phyloP scores from a whole-genome alignment of 2,888 invertebrate genomes.

The Octonoba sinensis region DNA sequence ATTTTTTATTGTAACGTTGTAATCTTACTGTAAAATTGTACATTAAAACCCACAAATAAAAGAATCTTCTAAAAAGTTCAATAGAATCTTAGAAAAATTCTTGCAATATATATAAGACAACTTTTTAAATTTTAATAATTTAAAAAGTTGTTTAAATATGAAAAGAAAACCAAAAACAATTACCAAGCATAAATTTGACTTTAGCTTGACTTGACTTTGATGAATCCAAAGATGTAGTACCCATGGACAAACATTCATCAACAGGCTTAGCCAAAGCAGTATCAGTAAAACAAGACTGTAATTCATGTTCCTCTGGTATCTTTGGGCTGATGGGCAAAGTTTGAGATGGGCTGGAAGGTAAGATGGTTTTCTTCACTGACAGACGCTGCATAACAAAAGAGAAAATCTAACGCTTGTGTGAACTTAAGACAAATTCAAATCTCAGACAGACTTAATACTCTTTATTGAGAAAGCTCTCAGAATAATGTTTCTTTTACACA shows the following conservation, averaged over 20 bases:
- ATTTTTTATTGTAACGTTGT: too few relatives aligned
- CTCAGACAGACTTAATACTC: not conserved
- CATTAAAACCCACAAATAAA: not conserved
- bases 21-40: not conserved
- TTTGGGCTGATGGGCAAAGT: constrained; percentile 18
- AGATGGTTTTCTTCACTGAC: constrained; percentile 60
- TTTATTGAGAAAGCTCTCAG: too few relatives aligned
- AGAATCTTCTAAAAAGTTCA: not conserved
- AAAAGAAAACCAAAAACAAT: not conserved
- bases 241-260: not conserved
- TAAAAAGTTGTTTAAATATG: too few relatives aligned
- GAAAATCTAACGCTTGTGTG: constrained; percentile 53
- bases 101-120: too few relatives aligned
- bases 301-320: constrained; percentile 1
- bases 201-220: constrained; percentile 23
- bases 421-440: constrained; percentile 35
- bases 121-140: too few relatives aligned
- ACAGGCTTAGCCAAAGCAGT: not conserved
- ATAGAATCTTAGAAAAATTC: not conserved
- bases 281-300: constrained; percentile 2
- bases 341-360: constrained; percentile 58
- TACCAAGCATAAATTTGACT: constrained; percentile 55
- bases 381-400: constrained; percentile 60
- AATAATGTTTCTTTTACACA: constrained; percentile 4
- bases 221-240: not conserved